Percentiles rank a stretch among this genome's conserved stretches.
phyloP scores from a whole-genome alignment of 2,888 invertebrate species.

The Opisthograptis luteolata region DNA sequence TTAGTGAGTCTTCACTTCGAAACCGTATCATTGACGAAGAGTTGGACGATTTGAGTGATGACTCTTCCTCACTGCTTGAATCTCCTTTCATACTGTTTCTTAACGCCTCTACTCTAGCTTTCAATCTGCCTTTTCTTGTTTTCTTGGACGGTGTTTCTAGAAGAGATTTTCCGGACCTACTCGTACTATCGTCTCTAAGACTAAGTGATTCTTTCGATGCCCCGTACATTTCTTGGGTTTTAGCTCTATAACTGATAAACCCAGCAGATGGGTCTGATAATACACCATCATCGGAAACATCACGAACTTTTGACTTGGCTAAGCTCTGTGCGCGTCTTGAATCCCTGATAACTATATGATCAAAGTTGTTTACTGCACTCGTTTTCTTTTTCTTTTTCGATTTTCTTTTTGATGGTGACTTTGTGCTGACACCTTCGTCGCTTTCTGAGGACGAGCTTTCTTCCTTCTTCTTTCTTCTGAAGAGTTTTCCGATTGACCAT shows the following conservation, averaged over 20 bases:
- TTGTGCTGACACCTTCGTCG: conserved; percentile 73
- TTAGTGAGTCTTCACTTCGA: conserved; percentile 88
- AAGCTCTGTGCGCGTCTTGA: conserved; percentile 80
- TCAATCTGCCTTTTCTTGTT: conserved; percentile 84
- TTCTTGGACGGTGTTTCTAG: conserved; percentile 82
- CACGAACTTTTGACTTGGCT: conserved; percentile 67
- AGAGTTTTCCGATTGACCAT: conserved; percentile 92
- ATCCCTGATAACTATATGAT: conserved; percentile 86
- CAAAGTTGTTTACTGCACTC: conserved; percentile 84
- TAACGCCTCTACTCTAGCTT: conserved; percentile 87
- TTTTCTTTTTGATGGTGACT: conserved; percentile 72
- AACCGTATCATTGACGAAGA: conserved; percentile 87
- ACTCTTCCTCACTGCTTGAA: conserved; percentile 90
- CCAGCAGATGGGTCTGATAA: conserved; percentile 85
- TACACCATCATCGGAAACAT: conserved; percentile 79
- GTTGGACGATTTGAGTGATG: conserved; percentile 86
- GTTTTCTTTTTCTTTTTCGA: conserved; percentile 81
- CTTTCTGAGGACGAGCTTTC: conserved; percentile 84
- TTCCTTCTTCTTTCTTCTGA: conserved; percentile 89
- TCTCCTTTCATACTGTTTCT: conserved; percentile 85
- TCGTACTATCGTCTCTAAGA: conserved; percentile 65
- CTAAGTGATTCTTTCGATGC: conserved; percentile 71
- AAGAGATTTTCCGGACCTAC: conserved; percentile 71
- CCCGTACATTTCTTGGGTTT: conserved; percentile 63
- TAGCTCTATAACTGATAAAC: conserved; percentile 72